Evolutionary conservation across 2,797 vertebrate genomes (phyloP).

Genomic region (Manis javanica): DNA sequence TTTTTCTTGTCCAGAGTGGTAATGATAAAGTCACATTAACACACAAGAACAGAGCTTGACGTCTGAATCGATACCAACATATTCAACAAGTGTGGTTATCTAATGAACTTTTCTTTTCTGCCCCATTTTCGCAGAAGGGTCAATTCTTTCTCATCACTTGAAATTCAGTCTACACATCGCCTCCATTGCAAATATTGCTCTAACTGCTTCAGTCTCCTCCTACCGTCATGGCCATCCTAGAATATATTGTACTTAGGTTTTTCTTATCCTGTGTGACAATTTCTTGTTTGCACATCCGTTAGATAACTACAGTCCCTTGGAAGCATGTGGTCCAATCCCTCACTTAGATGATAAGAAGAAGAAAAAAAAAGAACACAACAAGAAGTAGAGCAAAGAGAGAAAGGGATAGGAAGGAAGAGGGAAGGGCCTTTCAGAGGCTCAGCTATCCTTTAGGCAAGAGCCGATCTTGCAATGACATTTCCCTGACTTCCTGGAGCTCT

Average conservation of each 20-base stretch:
- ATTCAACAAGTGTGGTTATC: not conserved
- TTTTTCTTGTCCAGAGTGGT: not conserved
- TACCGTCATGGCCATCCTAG: accelerated
- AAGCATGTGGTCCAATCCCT: not conserved
- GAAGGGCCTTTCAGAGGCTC: not conserved
- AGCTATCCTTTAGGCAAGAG: not conserved
- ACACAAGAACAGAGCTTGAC: not conserved
- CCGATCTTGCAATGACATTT: not conserved
- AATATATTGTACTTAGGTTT: accelerated
- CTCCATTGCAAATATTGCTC: not conserved
- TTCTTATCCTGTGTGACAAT: not conserved
- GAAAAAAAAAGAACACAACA: accelerated
- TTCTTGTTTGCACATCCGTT: not conserved
- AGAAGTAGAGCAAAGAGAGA: not conserved
- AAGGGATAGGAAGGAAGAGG: not conserved
- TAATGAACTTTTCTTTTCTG: not conserved
- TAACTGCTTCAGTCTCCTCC: not conserved
- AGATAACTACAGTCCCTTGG: not conserved
- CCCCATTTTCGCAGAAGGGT: not conserved
- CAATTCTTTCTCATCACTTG: not conserved
- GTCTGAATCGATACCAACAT: not conserved
- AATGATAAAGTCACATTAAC: not conserved
- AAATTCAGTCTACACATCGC: not conserved
- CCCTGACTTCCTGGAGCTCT: not conserved
- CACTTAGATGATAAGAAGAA: not conserved